These are phyloP conservation scores for Heloderma charlesbogerti DNA, from an alignment of 2,113 vertebrate species.

Conservation along the genomic window DNA sequence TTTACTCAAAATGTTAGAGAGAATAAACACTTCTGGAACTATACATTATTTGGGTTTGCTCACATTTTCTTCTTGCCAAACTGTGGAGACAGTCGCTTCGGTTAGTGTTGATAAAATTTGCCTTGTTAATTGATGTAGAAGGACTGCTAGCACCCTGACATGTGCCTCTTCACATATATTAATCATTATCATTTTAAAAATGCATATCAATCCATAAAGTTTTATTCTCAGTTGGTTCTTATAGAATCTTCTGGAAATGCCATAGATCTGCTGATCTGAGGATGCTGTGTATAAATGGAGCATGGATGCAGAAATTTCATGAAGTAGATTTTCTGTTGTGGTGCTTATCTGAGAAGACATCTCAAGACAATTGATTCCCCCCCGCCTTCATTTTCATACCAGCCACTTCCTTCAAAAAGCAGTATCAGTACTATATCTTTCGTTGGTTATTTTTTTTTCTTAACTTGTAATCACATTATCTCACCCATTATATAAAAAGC, in stretches of 20 bases:
- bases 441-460: neutral
- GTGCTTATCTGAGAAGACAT: constrained; percentile 8
- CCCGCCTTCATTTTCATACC: too few species aligned
- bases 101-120: neutral
- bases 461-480: neutral
- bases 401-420: neutral
- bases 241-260: neutral
- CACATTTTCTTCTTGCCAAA: neutral
- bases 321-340: neutral
- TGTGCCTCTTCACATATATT: neutral
- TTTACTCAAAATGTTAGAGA: neutral
- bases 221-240: neutral
- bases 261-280: neutral
- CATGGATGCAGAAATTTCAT: neutral
- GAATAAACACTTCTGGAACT: neutral
- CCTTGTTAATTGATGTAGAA: constrained; percentile 5
- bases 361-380: neutral
- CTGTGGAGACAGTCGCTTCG: neutral
- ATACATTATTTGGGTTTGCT: neutral
- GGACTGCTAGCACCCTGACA: neutral
- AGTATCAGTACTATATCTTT: neutral
- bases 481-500: neutral
- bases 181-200: constrained; percentile 21
- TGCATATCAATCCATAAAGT: neutral
- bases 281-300: neutral